A percentile compares a stretch with the other conserved stretches of the same genome.
phyloP scores from a whole-genome alignment of 2,888 invertebrate species.

The Acleris sparsana region DNA sequence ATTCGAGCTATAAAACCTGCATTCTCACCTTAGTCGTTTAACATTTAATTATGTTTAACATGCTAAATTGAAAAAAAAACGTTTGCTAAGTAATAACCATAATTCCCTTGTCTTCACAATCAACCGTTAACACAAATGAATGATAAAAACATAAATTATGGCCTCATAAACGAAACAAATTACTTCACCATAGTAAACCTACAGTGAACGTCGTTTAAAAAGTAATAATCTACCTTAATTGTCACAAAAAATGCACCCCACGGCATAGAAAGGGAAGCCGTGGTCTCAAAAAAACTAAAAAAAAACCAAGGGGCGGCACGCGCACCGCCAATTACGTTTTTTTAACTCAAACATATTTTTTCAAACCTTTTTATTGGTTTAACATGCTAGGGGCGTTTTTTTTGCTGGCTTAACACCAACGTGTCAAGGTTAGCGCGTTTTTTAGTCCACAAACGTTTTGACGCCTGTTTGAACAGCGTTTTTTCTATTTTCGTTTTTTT shows the following conservation, averaged over 20 bases:
- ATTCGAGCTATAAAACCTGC: too few species aligned
- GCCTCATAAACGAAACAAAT: slow-evolving; percentile 47
- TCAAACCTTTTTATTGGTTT: slow-evolving; percentile 71
- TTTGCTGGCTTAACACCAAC: slow-evolving; percentile 54
- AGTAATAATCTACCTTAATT: slow-evolving; percentile 69
- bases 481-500: slow-evolving; percentile 45
- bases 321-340: slow-evolving; percentile 76
- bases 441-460: slow-evolving; percentile 40
- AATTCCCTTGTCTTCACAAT: background rate
- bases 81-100: too few species aligned
- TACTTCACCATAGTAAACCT: slow-evolving; percentile 48
- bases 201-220: slow-evolving; percentile 52
- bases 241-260: slow-evolving; percentile 76
- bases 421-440: slow-evolving; percentile 68
- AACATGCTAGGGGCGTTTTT: slow-evolving; percentile 68
- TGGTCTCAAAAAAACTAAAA: slow-evolving; percentile 50
- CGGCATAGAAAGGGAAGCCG: slow-evolving; percentile 50
- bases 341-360: slow-evolving; percentile 63
- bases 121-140: background rate
- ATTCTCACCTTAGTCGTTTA: too few species aligned
- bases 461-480: slow-evolving; percentile 21
- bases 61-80: background rate
- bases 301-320: slow-evolving; percentile 75
- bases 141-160: slow-evolving; percentile 43
- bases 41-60: too few species aligned